These are phyloP conservation scores for Terrapene triunguis DNA, from an alignment of 2,113 vertebrate genomes.

Conservation along the genomic window DNA sequence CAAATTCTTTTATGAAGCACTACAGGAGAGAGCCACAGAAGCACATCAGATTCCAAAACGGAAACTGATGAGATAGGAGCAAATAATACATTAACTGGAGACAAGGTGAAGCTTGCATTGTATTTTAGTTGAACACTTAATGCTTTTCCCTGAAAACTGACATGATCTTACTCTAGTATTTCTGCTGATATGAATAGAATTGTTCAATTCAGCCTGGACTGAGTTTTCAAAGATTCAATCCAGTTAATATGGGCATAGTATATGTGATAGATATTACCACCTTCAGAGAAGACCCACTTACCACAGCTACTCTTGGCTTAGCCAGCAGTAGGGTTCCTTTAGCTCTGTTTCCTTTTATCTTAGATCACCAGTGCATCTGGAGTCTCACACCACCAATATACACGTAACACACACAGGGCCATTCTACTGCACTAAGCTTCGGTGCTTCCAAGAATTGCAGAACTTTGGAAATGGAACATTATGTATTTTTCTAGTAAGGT, in stretches of 20 bases:
- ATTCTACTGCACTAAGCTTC: not conserved
- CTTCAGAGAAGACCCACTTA: not conserved
- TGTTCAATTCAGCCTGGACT: not conserved
- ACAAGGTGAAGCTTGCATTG: conserved; percentile 87
- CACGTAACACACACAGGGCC: not conserved
- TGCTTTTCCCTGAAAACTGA: not conserved
- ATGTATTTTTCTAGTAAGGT: not conserved
- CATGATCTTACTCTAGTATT: not conserved
- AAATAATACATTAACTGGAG: conserved; percentile 84
- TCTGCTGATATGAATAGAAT: not conserved
- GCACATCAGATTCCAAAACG: conserved; percentile 83
- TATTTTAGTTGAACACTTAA: not conserved
- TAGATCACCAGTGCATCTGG: not conserved
- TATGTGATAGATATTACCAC: not conserved
- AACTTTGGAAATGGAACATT: not conserved
- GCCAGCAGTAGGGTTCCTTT: not conserved
- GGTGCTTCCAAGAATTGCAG: not conserved
- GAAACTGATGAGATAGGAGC: conserved; percentile 80
- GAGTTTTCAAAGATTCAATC: not conserved
- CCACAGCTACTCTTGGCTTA: not conserved
- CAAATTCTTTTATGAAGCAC: conserved; percentile 82
- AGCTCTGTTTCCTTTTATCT: not conserved
- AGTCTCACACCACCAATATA: not conserved
- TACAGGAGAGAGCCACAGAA: conserved; percentile 81
- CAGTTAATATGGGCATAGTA: not conserved